A percentile compares a stretch with the other conserved stretches of the same genome.
phyloP scores from a whole-genome alignment of 2,888 invertebrate genomes.

The Gari tellinella region DNA sequence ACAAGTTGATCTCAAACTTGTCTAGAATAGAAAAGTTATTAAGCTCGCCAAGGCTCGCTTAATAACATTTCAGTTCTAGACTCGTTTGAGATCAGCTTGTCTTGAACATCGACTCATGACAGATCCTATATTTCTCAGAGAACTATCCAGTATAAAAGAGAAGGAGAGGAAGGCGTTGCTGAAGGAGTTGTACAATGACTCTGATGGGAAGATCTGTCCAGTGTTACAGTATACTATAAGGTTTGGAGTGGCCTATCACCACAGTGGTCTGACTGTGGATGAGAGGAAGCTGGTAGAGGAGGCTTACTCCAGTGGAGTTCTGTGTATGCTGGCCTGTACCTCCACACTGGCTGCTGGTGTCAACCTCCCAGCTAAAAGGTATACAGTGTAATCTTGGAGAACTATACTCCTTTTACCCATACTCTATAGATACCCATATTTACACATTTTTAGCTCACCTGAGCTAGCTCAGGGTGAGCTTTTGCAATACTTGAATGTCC shows the following conservation, averaged over 20 bases:
- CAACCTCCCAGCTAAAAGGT: constrained; percentile 95
- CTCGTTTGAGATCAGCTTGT: too few species aligned
- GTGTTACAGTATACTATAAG: constrained; percentile 89
- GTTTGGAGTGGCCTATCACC: constrained; percentile 96
- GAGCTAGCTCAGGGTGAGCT: too few species aligned
- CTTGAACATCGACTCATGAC: too few species aligned
- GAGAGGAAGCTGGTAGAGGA: constrained; percentile 94
- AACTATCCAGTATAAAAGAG: constrained; percentile 86
- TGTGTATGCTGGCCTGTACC: constrained; percentile 96
- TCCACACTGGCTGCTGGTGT: constrained; percentile 99
- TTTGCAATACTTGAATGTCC: too few species aligned
- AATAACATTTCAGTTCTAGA: too few species aligned
- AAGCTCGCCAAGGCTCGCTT: too few species aligned
- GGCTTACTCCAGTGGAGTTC: constrained; percentile 90
- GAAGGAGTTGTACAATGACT: constrained; percentile 88
- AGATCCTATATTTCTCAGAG: constrained; percentile 83
- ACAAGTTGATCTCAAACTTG: too few species aligned
- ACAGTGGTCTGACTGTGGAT: constrained; percentile 92
- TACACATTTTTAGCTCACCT: too few species aligned
- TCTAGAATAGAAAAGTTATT: too few species aligned
- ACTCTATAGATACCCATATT: too few species aligned
- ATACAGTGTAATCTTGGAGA: not conserved
- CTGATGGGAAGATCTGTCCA: constrained; percentile 88
- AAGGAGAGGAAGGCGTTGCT: constrained; percentile 87
- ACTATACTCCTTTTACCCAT: too few species aligned